Conservation (phyloP, 2,113 vertebrate genomes). For the Acinonyx jubatus region DNA sequence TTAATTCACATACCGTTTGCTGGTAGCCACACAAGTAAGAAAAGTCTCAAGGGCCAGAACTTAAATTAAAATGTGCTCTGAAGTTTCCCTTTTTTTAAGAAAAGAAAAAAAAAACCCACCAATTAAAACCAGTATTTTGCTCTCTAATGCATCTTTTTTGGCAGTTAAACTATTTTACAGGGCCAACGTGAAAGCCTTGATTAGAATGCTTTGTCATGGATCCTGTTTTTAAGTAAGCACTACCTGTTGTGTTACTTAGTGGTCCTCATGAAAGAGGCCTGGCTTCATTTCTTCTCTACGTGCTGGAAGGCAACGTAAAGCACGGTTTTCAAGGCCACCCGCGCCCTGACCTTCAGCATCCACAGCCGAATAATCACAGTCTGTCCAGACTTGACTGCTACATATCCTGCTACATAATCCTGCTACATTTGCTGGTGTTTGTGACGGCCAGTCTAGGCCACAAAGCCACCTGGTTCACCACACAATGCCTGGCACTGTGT, state of each 20-base stretch:
- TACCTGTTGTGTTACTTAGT: background rate
- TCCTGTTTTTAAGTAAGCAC: background rate
- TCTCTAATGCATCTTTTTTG: background rate
- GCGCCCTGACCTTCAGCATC: background rate
- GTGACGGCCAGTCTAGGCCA: background rate
- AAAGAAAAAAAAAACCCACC: background rate
- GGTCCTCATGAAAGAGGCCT: background rate
- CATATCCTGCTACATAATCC: rapidly evolving
- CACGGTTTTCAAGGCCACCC: background rate
- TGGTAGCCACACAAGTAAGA: background rate
- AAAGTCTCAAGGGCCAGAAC: background rate
- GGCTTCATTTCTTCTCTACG: background rate
- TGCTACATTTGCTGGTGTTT: rapidly evolving
- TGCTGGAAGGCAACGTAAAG: background rate
- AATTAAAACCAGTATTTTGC: background rate
- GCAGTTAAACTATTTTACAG: background rate
- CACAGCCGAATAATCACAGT: background rate
- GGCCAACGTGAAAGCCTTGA: background rate
- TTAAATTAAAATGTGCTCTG: background rate
- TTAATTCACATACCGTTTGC: background rate
- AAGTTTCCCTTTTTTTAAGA: background rate
- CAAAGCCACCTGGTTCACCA: background rate
- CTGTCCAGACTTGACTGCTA: rapidly evolving
- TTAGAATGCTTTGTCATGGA: background rate
- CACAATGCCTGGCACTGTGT: background rate